These are phyloP conservation scores for Rhynchopsitta pachyrhyncha DNA, from an alignment of 2,113 vertebrate species.

Conservation along the genomic window DNA sequence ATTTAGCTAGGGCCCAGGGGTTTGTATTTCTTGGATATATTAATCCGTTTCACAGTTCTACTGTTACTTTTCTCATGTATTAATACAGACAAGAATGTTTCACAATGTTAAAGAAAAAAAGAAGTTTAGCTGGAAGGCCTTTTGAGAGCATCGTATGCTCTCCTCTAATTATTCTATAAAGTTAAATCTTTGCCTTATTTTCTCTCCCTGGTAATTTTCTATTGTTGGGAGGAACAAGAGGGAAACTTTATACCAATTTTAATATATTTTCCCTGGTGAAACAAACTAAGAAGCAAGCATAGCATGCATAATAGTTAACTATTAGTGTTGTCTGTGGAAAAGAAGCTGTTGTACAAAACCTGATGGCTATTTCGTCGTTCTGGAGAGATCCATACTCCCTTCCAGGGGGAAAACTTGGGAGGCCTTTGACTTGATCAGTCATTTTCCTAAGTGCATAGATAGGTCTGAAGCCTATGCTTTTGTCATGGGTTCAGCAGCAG, in stretches of 20 bases:
- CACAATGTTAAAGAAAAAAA: neutral
- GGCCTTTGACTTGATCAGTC: neutral
- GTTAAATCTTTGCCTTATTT: neutral
- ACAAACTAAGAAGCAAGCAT: neutral
- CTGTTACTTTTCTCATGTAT: neutral
- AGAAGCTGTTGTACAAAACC: neutral
- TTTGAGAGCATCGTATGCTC: neutral
- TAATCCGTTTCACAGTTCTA: neutral
- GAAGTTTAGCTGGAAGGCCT: neutral
- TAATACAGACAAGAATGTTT: neutral
- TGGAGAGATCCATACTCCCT: neutral
- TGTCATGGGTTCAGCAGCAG: too few relatives aligned
- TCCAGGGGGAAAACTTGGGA: neutral
- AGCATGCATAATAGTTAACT: neutral
- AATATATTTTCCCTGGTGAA: neutral
- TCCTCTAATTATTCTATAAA: neutral
- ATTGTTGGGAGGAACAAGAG: neutral
- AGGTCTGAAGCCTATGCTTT: neutral
- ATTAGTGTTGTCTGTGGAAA: neutral
- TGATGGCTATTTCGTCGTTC: neutral
- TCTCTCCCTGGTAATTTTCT: neutral
- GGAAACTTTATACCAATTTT: neutral
- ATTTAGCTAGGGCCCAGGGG: neutral
- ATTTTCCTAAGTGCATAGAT: neutral
- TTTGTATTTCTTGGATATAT: neutral